Evolutionary conservation across 2,113 vertebrate species (phyloP), one percentile per base, ranked within the genome.

Genomic region (Salminus brasiliensis): DNA sequence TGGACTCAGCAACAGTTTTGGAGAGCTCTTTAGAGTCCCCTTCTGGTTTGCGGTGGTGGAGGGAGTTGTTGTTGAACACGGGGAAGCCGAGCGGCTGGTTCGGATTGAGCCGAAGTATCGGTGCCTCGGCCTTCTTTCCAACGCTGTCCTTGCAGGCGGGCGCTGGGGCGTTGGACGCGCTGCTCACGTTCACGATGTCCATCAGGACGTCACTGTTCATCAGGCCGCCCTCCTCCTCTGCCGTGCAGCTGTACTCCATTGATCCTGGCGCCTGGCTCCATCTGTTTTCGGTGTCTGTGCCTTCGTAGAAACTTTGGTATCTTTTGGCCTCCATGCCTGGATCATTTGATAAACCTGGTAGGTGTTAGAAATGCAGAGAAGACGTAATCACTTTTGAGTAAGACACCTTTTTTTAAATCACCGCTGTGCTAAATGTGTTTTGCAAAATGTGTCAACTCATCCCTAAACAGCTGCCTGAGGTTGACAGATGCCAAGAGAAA

Each of bases 11-110:
- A 79, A 99, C 98, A 0, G 97, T 94, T 49, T 96, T 96, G 25
- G 98, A 97, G 80, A 99, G 97, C 88, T 98, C 98, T 89, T 98
- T 98, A 0, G 98, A 96, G 87, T 98, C 98, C 0, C 94, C 92
- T 88, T 98, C 96, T 74, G 90, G 87, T 88, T 92, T 94, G 68
- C 88, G 88, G 81, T 85, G 85, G 41, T 89, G 89, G 0, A 94
- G 92, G 88, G 97, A 94, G 88, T 94, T 93, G 84, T 95, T 25
- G 39, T 41, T 95, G 79, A 95, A 95, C 67, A 93, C 88, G 83
- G 95, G 87, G 88, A 95, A 92, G 87, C 93, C 89, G 84, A 95
- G 89, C 62, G 92, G 94, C 88, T 87, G 90, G 66, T 71, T 91
- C 85, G 96, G 95, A 90, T 93, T 93, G 84, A 94, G 94, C 81